Conservation (phyloP, 1,140 invertebrate species). For the Macrotrachela quadricornifera region DNA sequence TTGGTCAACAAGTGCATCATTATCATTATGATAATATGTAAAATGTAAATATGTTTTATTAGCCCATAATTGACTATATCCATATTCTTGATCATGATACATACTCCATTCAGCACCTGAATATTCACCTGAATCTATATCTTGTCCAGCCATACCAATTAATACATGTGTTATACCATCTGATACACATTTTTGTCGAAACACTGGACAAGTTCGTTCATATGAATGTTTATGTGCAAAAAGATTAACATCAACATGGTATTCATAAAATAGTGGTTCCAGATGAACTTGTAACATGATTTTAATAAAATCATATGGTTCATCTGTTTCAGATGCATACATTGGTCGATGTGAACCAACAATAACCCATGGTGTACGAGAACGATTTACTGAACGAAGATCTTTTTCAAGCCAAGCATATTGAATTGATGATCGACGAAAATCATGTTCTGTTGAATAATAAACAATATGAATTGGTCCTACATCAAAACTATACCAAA, state of each 20-base stretch:
- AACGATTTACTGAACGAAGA: constrained; percentile 16
- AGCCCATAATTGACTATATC: too few species aligned
- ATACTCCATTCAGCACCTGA: too few species aligned
- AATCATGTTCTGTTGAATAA: constrained; percentile 26
- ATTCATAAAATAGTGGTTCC: not conserved
- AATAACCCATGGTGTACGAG: constrained; percentile 23
- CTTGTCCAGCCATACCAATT: too few species aligned
- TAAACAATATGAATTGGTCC: constrained; percentile 11
- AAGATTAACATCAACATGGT: not conserved
- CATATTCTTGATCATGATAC: too few species aligned
- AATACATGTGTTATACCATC: too few species aligned
- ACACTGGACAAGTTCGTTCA: not conserved
- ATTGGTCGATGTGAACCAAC: constrained; percentile 23
- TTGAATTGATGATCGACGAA: constrained; percentile 32
- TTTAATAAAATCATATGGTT: not conserved
- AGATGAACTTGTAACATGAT: not conserved
- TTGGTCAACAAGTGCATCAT: too few species aligned
- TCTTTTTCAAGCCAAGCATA: constrained; percentile 32
- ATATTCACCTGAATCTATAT: too few species aligned
- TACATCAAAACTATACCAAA: constrained; percentile 12
- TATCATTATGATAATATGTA: too few species aligned
- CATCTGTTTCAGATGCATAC: constrained; percentile 22
- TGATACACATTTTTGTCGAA: too few species aligned
- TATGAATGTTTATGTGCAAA: not conserved
- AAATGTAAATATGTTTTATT: too few species aligned